Conservation (phyloP, 1,140 invertebrate species). For the Dryas iulia region DNA sequence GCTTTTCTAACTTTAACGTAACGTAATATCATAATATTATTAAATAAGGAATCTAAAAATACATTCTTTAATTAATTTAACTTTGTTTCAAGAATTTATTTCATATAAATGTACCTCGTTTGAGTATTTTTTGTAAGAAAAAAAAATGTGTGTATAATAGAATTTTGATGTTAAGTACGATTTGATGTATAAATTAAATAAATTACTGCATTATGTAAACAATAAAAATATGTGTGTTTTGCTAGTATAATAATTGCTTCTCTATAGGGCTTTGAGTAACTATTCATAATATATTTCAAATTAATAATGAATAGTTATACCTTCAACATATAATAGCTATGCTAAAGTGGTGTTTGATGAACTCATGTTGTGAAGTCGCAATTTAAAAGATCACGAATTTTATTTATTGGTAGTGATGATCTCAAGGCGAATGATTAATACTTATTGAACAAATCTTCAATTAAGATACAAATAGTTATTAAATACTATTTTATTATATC, state of each 20-base stretch:
- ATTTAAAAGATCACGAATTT: constrained; percentile 26
- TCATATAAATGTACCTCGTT: too few species aligned
- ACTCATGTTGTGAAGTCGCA: constrained; percentile 17
- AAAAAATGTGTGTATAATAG: too few species aligned
- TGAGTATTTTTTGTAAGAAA: too few species aligned
- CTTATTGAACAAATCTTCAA: not conserved
- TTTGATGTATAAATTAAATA: too few species aligned
- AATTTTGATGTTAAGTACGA: too few species aligned
- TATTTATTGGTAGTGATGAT: constrained; percentile 35
- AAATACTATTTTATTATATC: not conserved
- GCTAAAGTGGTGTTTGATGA: not conserved
- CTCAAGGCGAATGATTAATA: constrained; percentile 28
- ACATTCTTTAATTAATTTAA: too few species aligned
- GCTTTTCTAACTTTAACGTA: not conserved
- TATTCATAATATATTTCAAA: not conserved
- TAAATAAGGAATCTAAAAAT: too few species aligned
- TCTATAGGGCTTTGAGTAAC: not conserved
- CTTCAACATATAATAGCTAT: not conserved
- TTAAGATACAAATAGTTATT: not conserved
- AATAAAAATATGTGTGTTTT: not conserved
- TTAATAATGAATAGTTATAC: too few species aligned
- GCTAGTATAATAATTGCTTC: not conserved
- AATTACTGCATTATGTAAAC: too few species aligned
- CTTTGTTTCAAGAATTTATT: too few species aligned
- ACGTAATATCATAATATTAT: too few species aligned